Base-by-base conservation (phyloP, 2,113 vertebrate genomes). In the Hassar affinis region DNA sequence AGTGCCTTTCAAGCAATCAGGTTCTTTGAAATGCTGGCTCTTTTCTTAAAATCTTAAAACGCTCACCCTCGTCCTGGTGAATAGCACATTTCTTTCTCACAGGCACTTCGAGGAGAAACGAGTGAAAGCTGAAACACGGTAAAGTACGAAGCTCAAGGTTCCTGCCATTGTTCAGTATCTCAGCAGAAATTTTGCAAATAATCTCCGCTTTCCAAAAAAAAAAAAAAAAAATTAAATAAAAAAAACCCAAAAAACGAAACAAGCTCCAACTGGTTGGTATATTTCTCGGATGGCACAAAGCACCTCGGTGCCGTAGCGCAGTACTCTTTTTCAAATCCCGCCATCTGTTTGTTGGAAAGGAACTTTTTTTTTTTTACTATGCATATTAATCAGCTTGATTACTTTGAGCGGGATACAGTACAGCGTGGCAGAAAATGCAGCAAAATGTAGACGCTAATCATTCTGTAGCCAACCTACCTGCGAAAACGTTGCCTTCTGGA, bases 271-370 rank as follows among this genome's bases (percentile, higher is more conserved):
- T 25, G 33, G 35, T 45, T 42, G 20, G 5, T 69, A 47, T 72
- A 47, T 72, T 72, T 47, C 42, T 8, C n/a, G 69, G 5, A n/a
- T 49, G 25, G 4, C 10, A 4, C 38, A 35, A 27, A 72, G 45
- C 5, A 33, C 51, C 51, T 76, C 18, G 12, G 12, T 6, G 11
- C 49, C 20, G 27, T 76, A 27, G 71, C n/a, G 7, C 72, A 20
- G 7, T 33, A 12, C 2, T 72, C 42, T n/a, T 72, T 72, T 76
- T 35, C 74, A 47, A 47, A 72, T 76, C 74, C 20, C 8, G 18
- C 74, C 74, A 76, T 76, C 74, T 76, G 74, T 76, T 30, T 75
- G 71, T 30, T 27, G 51, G 74, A 76, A 76, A 51, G 8, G 56
- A 35, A 1, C 5, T n/a, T 75, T 11, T 30, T 74, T 42, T 42